Conservation (phyloP, 2,888 invertebrate genomes). For the Orthosia cruda region DNA sequence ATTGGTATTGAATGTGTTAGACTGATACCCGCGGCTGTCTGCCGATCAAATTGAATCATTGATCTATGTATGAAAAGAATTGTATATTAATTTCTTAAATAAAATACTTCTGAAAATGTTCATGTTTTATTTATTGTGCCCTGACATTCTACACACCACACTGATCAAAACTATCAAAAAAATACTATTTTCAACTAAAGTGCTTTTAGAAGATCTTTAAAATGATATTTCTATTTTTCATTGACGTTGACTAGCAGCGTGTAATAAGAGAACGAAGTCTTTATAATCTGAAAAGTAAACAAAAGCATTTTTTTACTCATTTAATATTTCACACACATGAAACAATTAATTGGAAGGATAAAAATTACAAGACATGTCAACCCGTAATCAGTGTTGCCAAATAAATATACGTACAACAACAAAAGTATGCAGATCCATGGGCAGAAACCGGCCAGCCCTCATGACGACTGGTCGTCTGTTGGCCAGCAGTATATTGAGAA, state of each 20-base stretch:
- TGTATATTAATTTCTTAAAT: constrained; percentile 92
- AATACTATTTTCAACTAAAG: neutral
- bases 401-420: constrained; percentile 75
- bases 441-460: constrained; percentile 83
- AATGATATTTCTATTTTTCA: constrained; percentile 72
- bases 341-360: too few relatives aligned
- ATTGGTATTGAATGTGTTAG: constrained; percentile 78
- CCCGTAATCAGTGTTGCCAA: neutral
- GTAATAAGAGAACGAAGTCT: constrained; percentile 89
- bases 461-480: constrained; percentile 76
- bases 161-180: neutral
- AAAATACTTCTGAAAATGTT: constrained; percentile 86
- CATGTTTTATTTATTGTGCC: constrained; percentile 66
- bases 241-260: constrained; percentile 87
- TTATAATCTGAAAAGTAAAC: constrained; percentile 84
- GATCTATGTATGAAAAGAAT: constrained; percentile 88
- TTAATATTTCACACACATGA: too few relatives aligned
- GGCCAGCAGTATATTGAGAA: constrained; percentile 82
- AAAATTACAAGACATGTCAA: neutral
- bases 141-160: neutral
- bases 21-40: constrained; percentile 80
- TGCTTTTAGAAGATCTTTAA: neutral
- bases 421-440: constrained; percentile 86
- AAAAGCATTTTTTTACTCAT: neutral
- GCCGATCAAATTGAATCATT: constrained; percentile 84